Evolutionary conservation across 2,797 vertebrate species (phyloP).

Genomic region (Sternotherus odoratus): DNA sequence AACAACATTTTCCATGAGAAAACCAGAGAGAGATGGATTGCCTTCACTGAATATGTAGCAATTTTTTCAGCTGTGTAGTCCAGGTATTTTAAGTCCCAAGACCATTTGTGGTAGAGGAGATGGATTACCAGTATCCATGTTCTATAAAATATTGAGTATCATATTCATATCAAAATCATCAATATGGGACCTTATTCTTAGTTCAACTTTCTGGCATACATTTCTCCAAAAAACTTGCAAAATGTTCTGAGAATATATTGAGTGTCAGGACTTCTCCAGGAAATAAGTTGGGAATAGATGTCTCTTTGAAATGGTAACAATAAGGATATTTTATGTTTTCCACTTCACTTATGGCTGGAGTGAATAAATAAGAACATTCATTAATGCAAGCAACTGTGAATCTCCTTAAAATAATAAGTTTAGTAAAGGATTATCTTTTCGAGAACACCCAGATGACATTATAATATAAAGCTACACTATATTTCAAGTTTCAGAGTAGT

Average conservation of each 20-base stretch:
- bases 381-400: constrained; percentile 36
- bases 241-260: constrained; percentile 35
- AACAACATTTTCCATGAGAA: constrained; percentile 39
- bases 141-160: constrained; percentile 26
- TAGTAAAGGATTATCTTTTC: constrained; percentile 36
- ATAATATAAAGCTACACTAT: not conserved
- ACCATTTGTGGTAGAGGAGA: constrained; percentile 16
- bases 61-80: not conserved
- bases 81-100: constrained; percentile 14
- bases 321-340: constrained; percentile 36
- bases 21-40: constrained; percentile 22
- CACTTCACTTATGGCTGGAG: constrained; percentile 30
- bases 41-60: constrained; percentile 27
- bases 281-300: constrained; percentile 14
- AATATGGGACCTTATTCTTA: constrained; percentile 32
- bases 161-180: not conserved
- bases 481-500: not conserved
- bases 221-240: constrained; percentile 19
- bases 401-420: constrained; percentile 40
- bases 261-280: constrained; percentile 12
- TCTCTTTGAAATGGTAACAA: constrained; percentile 51
- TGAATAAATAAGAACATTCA: constrained; percentile 47
- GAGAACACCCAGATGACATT: not conserved
- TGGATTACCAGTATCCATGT: not conserved
- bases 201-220: constrained; percentile 16